A percentile compares a stretch with the other conserved stretches of the same genome.
Conservation (phyloP, 2,113 vertebrate species). For the Semnopithecus entellus region DNA sequence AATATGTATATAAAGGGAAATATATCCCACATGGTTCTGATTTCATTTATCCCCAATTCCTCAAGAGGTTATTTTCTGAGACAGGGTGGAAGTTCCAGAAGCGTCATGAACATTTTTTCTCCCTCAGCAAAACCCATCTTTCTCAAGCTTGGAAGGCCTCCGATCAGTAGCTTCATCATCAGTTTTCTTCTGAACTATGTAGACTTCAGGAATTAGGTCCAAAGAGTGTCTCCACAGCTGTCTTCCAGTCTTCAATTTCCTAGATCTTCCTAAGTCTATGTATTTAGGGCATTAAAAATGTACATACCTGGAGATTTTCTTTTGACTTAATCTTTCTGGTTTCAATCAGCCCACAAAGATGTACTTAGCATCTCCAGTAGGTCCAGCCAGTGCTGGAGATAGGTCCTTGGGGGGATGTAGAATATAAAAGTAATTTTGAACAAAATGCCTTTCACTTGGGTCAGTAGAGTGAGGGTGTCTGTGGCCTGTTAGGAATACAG, state of each 20-base stretch:
- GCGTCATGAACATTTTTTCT: background rate
- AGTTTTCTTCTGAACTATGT: background rate
- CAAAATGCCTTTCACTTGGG: background rate
- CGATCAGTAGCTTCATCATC: background rate
- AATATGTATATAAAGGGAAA: constrained; percentile 57
- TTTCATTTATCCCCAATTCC: constrained; percentile 66
- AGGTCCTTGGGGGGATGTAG: background rate
- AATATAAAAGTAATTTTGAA: background rate
- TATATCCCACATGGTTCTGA: constrained; percentile 70
- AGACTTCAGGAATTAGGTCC: background rate
- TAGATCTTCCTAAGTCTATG: background rate
- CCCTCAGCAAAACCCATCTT: background rate
- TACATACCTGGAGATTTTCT: background rate
- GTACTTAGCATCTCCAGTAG: background rate
- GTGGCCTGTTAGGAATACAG: background rate
- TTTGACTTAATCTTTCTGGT: background rate
- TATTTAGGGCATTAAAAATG: background rate
- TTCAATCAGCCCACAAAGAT: background rate
- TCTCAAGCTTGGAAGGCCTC: constrained; percentile 31
- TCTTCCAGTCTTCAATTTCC: background rate
- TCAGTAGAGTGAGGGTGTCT: background rate
- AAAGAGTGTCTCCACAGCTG: background rate
- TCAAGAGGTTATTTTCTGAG: constrained; percentile 68
- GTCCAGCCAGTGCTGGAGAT: background rate
- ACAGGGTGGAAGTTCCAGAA: constrained; percentile 37